These are phyloP conservation scores for Oenanthe melanoleuca DNA, from an alignment of 2,113 vertebrate species.

Conservation along the genomic window DNA sequence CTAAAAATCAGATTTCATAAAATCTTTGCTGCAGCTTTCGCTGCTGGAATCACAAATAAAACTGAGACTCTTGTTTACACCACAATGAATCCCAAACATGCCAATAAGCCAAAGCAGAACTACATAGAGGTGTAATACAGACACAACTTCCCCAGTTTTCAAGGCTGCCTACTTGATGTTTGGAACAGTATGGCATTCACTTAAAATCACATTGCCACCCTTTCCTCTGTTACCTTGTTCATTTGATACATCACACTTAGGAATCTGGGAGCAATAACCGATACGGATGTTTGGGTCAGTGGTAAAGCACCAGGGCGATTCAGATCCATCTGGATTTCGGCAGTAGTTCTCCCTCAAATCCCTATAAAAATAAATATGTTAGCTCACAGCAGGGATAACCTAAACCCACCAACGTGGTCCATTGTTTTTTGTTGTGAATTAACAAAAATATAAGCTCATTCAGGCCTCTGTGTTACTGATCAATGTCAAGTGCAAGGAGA, in stretches of 20 bases:
- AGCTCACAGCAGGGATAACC: constrained; percentile 4
- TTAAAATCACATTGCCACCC: background rate
- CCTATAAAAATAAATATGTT: constrained; percentile 76
- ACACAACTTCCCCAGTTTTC: background rate
- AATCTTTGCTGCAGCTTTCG: background rate
- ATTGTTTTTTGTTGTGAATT: constrained; percentile 9
- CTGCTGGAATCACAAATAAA: background rate
- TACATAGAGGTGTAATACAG: background rate
- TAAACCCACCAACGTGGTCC: background rate
- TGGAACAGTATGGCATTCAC: background rate
- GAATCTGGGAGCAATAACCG: constrained; percentile 93
- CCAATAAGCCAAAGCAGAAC: background rate
- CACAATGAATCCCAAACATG: background rate
- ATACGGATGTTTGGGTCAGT: constrained; percentile 89
- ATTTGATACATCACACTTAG: constrained; percentile 82
- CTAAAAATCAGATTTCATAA: background rate
- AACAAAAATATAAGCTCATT: background rate
- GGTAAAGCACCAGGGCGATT: constrained; percentile 97
- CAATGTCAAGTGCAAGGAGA: background rate
- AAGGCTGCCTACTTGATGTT: background rate
- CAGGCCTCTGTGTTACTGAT: background rate
- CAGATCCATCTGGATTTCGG: constrained; percentile 95
- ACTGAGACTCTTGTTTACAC: background rate
- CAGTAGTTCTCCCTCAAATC: constrained; percentile 96
- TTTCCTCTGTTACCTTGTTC: constrained; percentile 76